Evolutionary conservation across 2,888 invertebrate species (phyloP).

Genomic region (Girardia tigrina): DNA sequence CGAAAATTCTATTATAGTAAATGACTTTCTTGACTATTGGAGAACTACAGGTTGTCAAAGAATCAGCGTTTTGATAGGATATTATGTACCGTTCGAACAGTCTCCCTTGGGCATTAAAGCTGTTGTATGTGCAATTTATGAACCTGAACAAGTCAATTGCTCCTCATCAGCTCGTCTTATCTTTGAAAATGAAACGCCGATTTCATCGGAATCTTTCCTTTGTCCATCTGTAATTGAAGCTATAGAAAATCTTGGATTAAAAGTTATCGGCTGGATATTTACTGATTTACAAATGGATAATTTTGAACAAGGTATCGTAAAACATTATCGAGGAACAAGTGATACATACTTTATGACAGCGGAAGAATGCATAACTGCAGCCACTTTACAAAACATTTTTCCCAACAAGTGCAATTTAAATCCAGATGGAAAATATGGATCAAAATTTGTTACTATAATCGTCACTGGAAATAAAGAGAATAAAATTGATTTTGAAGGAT

Average conservation of each 20-base stretch:
- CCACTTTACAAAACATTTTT: conserved; percentile 73
- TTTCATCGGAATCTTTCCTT: background rate
- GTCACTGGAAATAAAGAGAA: conserved; percentile 79
- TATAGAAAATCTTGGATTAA: conserved; percentile 65
- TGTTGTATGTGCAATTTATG: conserved; percentile 62
- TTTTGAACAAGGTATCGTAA: conserved; percentile 38
- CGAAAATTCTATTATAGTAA: conserved; percentile 64
- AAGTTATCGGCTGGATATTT: conserved; percentile 87
- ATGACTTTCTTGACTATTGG: conserved; percentile 92
- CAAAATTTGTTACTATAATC: conserved; percentile 93
- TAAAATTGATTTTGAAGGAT: conserved; percentile 94
- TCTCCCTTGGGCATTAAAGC: conserved; percentile 79
- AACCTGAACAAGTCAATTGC: conserved; percentile 68
- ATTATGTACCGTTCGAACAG: conserved; percentile 61
- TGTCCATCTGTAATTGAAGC: conserved; percentile 53
- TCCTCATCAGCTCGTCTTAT: conserved; percentile 57
- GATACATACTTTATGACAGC: conserved; percentile 67
- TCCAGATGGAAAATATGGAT: conserved; percentile 55
- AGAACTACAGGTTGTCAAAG: conserved; percentile 74
- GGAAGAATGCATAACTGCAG: conserved; percentile 94
- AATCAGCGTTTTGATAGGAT: conserved; percentile 80
- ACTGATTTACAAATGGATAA: conserved; percentile 82
- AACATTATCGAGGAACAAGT: conserved; percentile 51
- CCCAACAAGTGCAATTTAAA: conserved; percentile 57
- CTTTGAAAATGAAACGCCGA: background rate